Conservation (phyloP, 30 jellyfish, hydroid and myxozoan genomes). For the Haliclystus octoradiatus region DNA sequence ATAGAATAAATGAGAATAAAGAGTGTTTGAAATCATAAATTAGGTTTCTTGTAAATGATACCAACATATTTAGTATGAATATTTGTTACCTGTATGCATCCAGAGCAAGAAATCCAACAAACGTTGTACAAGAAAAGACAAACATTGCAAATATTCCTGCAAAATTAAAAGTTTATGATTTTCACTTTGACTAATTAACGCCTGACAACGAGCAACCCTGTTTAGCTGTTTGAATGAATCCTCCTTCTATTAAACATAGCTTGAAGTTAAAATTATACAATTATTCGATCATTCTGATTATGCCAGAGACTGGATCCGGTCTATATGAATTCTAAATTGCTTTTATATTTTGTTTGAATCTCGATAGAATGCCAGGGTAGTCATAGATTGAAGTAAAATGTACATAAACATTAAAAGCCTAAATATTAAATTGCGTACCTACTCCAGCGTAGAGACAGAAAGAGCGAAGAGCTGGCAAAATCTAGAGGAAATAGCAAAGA, state of each 20-base stretch:
- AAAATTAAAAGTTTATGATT: background rate
- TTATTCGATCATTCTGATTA: too few relatives aligned
- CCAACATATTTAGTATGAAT: background rate
- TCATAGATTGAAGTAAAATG: too few relatives aligned
- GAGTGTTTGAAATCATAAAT: too few relatives aligned
- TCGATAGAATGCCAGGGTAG: too few relatives aligned
- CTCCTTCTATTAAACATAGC: too few relatives aligned
- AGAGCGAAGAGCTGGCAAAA: constrained; percentile 78
- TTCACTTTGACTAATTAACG: background rate
- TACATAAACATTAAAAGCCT: background rate
- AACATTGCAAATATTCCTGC: constrained; percentile 63
- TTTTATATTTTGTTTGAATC: too few relatives aligned
- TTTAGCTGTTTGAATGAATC: background rate
- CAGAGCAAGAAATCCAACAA: constrained; percentile 49
- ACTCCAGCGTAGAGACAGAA: constrained; percentile 68
- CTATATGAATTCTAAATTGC: too few relatives aligned
- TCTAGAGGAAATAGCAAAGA: constrained; percentile 33
- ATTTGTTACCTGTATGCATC: constrained; percentile 44
- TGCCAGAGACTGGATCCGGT: too few relatives aligned
- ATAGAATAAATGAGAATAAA: too few relatives aligned
- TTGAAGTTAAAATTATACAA: too few relatives aligned
- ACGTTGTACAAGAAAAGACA: constrained; percentile 55
- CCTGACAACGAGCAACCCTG: background rate
- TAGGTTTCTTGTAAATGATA: too few relatives aligned
- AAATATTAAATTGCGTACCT: constrained; percentile 13